Evolutionary conservation across 2,888 invertebrate genomes (phyloP).

Genomic region (Eupithecia exiguata): DNA sequence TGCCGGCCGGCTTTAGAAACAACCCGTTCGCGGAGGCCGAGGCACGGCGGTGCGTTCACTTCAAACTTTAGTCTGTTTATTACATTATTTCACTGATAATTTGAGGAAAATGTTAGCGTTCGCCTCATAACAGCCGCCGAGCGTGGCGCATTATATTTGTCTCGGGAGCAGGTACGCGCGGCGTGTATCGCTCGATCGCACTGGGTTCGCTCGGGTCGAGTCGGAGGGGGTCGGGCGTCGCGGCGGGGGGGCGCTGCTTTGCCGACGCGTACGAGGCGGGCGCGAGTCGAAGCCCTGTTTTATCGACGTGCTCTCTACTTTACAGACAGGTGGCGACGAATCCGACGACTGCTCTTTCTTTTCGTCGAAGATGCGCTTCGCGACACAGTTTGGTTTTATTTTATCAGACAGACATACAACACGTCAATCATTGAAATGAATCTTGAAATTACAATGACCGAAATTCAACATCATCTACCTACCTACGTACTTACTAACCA

Average conservation of each 20-base stretch:
- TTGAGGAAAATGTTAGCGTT: conserved; percentile 67
- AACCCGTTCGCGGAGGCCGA: conserved; percentile 70
- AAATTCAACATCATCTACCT: not conserved
- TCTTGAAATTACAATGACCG: not conserved
- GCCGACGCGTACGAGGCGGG: conserved; percentile 51
- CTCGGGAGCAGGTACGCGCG: conserved; percentile 66
- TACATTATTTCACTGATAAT: conserved; percentile 82
- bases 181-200: conserved; percentile 79
- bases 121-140: conserved; percentile 74
- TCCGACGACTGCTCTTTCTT: not conserved
- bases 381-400: not conserved
- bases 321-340: not conserved
- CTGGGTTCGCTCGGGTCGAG: conserved; percentile 67
- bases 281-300: conserved; percentile 41
- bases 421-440: not conserved
- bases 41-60: conserved; percentile 83
- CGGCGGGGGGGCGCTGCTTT: conserved; percentile 56
- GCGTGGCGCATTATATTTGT: conserved; percentile 67
- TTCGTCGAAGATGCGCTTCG: not conserved
- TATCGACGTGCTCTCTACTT: conserved; percentile 53
- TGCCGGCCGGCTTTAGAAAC: conserved; percentile 83
- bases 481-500: no score
- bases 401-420: not conserved
- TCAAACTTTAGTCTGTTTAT: conserved; percentile 83
- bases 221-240: conserved; percentile 55